Evolutionary conservation across 1,140 invertebrate genomes (phyloP).

Genomic region (Hesperophylax magnus): DNA sequence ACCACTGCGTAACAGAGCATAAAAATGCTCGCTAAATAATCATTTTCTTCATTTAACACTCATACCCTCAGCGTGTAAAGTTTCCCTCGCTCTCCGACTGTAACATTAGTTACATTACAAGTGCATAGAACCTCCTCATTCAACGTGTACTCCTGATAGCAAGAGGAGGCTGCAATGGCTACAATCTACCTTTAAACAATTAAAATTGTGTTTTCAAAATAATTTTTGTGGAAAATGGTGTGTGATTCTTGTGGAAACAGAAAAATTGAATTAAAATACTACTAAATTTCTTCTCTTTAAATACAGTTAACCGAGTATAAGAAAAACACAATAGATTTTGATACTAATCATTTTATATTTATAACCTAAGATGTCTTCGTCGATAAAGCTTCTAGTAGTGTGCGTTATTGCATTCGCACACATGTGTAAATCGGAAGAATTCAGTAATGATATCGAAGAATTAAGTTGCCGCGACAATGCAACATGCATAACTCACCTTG

Average conservation of each 20-base stretch:
- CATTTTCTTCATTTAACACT: conserved; percentile 52
- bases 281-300: too few species aligned
- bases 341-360: too few species aligned
- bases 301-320: too few species aligned
- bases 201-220: neutral
- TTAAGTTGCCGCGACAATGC: conserved; percentile 69
- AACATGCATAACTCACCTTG: conserved; percentile 67
- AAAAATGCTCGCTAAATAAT: conserved; percentile 53
- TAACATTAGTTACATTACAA: neutral
- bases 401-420: neutral
- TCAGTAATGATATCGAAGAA: conserved; percentile 60
- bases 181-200: neutral
- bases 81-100: neutral
- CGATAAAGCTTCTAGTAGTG: neutral
- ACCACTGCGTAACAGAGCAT: conserved; percentile 56
- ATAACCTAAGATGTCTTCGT: too few species aligned
- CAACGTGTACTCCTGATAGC: conserved; percentile 7
- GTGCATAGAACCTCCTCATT: conserved; percentile 17
- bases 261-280: too few species aligned
- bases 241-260: too few species aligned
- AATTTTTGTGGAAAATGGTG: neutral
- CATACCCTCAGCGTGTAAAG: conserved; percentile 42
- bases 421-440: conserved; percentile 9
- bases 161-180: neutral
- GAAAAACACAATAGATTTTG: too few species aligned